phyloP scores from a whole-genome alignment of 2,888 invertebrate genomes.

The Eledone cirrhosa region DNA sequence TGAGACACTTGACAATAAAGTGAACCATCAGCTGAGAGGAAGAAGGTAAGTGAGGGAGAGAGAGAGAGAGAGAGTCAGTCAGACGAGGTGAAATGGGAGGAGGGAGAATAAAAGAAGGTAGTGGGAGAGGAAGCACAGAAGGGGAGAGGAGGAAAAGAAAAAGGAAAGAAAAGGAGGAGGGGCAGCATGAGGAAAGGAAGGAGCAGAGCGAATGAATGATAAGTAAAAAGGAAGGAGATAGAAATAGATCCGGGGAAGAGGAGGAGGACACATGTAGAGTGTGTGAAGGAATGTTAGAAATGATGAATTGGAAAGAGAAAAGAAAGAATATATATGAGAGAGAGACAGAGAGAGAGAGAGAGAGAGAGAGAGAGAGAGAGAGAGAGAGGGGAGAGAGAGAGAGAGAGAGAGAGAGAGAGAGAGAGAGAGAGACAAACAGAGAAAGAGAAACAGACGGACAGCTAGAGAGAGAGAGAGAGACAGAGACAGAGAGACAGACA shows the following conservation, averaged over 20 bases:
- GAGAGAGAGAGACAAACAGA: neutral
- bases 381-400: neutral
- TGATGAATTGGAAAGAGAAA: too few species aligned
- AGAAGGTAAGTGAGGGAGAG: too few species aligned
- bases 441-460: too few species aligned
- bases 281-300: neutral
- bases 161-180: neutral
- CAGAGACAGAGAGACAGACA: neutral
- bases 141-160: neutral
- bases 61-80: too few species aligned
- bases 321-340: neutral
- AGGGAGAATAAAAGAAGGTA: too few species aligned
- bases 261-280: neutral
- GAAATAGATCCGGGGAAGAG: neutral
- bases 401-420: neutral
- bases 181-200: neutral
- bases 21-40: too few species aligned
- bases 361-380: slow-evolving; percentile 27
- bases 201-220: neutral
- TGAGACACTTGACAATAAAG: too few species aligned
- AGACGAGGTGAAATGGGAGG: too few species aligned
- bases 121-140: neutral
- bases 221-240: neutral
- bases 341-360: neutral
- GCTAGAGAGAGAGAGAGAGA: neutral